Evolutionary conservation across 2,113 vertebrate genomes (phyloP).

Genomic region (Sakesphorus luctuosus): DNA sequence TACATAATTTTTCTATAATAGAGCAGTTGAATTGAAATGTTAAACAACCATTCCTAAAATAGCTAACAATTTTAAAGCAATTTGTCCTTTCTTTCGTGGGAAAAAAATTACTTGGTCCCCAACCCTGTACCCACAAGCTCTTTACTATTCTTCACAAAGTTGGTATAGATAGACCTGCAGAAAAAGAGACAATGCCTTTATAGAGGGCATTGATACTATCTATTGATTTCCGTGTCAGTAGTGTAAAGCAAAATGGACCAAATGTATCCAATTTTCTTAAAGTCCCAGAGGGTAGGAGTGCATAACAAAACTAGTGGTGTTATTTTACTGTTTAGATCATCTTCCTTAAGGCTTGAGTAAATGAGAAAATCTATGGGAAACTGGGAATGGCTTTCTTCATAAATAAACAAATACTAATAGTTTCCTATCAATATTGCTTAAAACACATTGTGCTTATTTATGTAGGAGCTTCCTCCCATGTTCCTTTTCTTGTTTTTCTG

Average conservation of each 20-base stretch:
- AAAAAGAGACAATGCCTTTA: not conserved
- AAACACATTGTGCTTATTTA: not conserved
- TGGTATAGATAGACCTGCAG: not conserved
- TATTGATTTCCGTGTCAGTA: not conserved
- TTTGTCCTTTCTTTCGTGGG: not conserved
- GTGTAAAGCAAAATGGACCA: not conserved
- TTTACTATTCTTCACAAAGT: not conserved
- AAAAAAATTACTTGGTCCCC: not conserved
- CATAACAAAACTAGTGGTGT: not conserved
- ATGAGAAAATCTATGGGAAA: not conserved
- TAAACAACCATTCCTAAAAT: slow-evolving; percentile 31
- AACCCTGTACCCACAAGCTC: not conserved
- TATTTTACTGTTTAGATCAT: not conserved
- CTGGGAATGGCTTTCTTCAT: not conserved
- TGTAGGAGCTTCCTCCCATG: not conserved
- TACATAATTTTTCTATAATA: slow-evolving; percentile 19
- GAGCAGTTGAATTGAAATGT: slow-evolving; percentile 26
- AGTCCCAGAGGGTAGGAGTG: not conserved
- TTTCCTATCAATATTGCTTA: not conserved
- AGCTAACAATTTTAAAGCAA: not conserved
- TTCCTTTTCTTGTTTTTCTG: not conserved
- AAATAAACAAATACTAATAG: not conserved
- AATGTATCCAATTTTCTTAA: not conserved
- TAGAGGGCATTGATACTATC: not conserved
- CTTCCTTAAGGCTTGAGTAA: not conserved